These are phyloP conservation scores for Zonotrichia leucophrys DNA, from an alignment of 2,113 vertebrate genomes.

Conservation along the genomic window DNA sequence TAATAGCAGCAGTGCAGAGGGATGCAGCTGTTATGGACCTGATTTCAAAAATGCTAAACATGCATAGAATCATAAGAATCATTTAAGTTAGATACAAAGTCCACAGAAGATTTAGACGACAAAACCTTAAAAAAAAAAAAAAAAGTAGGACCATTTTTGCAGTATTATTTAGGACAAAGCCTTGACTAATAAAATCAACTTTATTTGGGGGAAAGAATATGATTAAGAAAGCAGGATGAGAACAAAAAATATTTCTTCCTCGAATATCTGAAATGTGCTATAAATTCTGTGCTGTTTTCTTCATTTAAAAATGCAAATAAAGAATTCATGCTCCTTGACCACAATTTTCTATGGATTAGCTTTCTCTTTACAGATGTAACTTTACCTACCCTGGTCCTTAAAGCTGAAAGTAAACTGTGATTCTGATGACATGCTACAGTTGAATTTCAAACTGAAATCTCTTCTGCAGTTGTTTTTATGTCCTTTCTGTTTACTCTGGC, in stretches of 20 bases:
- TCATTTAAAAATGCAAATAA: slow-evolving; percentile 61
- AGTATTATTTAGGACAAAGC: background rate
- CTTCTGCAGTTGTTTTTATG: slow-evolving; percentile 62
- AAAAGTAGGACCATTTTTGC: background rate
- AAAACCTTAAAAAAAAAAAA: background rate
- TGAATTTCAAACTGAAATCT: slow-evolving; percentile 55
- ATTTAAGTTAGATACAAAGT: background rate
- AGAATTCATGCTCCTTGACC: slow-evolving; percentile 25
- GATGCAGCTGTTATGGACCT: background rate
- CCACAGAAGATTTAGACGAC: background rate
- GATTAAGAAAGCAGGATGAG: background rate
- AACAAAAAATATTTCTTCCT: background rate
- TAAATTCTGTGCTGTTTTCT: background rate
- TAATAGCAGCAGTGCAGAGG: background rate
- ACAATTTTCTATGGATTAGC: slow-evolving; percentile 58
- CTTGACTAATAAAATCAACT: background rate
- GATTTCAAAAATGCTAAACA: background rate
- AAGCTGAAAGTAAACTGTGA: slow-evolving; percentile 55
- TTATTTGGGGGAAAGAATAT: background rate
- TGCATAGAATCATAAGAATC: background rate
- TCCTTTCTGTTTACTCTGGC: slow-evolving; percentile 66
- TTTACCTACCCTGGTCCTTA: slow-evolving; percentile 56
- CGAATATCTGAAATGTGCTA: background rate
- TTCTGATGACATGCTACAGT: slow-evolving; percentile 54
- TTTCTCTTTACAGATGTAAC: slow-evolving; percentile 65